Evolutionary conservation across 2,797 vertebrate species (phyloP), one percentile per base, ranked within the genome.

Genomic region (Siniperca undulata): DNA sequence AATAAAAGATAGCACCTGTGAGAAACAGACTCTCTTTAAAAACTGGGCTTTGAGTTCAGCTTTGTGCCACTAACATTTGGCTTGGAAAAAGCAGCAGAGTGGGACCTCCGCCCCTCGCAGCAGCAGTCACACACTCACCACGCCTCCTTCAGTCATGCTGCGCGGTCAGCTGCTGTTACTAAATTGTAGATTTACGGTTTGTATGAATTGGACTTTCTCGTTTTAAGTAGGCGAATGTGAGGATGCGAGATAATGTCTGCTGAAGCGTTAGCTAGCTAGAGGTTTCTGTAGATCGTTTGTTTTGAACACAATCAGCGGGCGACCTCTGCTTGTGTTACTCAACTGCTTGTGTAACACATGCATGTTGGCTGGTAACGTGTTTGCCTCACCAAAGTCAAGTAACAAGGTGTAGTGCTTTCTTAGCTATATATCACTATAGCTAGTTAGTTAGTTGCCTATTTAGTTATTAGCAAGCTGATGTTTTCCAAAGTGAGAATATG

Each of bases 311-410:
- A 0, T 24, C 19, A 3, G 5, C 22, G 13, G 5, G 7, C 34
- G 65, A 42, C 66, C 59, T 34, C 3, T 40, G 44, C 11, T 46
- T 7, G 46, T n/a, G 61, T 86, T 71, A 88, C 34, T 19, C n/a
- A 84, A 68, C 58, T 1, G 73, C 36, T 86, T 89, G 72, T 80
- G 74, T 82, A 90, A 87, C 81, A 13, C 46, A 0, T 16, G 22
- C 0, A 4, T 11, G 58, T n/a, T 38, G n/a, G 12, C 20, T 73
- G 10, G 42, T 3, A 20, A 2, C 14, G 38, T 42, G 36, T 62
- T 19, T 2, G 44, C 20, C 8, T 2, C 20, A 7, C 4, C 4
- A 6, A 8, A 24, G 52, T 44, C 52, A 30, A 46, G 1, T 4
- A 17, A 9, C 36, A 36, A 20, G 20, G 20, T 34, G 9, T 0